These are phyloP conservation scores for Dicaeum eximium DNA, from an alignment of 2,113 vertebrate species.

Conservation along the genomic window DNA sequence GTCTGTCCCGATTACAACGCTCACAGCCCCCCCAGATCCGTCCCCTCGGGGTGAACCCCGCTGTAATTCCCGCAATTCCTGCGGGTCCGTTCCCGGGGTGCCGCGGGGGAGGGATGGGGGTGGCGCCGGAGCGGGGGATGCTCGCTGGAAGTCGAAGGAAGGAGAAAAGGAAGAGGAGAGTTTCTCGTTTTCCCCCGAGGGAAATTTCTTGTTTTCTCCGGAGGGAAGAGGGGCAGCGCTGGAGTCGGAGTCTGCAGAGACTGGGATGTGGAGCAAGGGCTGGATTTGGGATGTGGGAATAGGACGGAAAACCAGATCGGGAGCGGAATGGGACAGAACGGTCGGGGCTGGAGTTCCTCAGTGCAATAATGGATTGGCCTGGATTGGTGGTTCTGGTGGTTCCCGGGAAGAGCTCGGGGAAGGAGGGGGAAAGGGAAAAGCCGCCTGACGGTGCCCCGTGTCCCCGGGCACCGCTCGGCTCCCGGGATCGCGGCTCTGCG, in stretches of 20 bases:
- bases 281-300: not conserved
- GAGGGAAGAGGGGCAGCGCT: not conserved
- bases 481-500: fast-evolving
- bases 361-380: not conserved
- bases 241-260: not conserved
- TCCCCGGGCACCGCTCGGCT: fast-evolving
- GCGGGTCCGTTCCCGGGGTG: not conserved
- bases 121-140: not conserved
- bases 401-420: not conserved
- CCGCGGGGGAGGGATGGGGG: not conserved
- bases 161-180: not conserved
- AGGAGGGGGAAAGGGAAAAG: not conserved
- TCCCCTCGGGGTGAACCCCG: constrained; percentile 85
- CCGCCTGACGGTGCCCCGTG: not conserved
- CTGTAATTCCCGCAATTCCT: not conserved
- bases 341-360: not conserved
- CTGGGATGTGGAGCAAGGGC: not conserved
- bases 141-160: not conserved
- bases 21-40: constrained; percentile 89
- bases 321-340: no score
- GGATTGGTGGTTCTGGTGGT: not conserved
- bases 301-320: not conserved
- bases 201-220: not conserved
- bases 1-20: constrained; percentile 96
- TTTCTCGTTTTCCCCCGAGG: not conserved